These are phyloP conservation scores for Oreortyx pictus DNA, from an alignment of 2,797 vertebrate genomes.

Conservation along the genomic window DNA sequence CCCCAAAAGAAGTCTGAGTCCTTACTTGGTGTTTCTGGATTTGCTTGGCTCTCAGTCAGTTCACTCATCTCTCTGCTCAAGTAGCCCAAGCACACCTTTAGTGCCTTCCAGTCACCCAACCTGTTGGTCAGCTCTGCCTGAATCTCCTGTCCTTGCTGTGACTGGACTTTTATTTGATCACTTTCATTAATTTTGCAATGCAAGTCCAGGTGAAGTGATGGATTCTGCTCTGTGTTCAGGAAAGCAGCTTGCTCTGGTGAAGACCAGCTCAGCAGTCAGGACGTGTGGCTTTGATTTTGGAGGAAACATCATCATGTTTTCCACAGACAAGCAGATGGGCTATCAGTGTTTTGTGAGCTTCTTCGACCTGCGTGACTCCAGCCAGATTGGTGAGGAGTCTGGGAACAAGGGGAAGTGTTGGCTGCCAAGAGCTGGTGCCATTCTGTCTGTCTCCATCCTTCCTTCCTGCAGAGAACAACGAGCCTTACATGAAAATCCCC, in stretches of 20 bases:
- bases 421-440: not conserved
- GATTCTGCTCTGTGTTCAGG: slow-evolving; percentile 76
- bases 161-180: accelerated
- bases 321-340: slow-evolving; percentile 99
- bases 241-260: slow-evolving; percentile 92
- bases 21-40: accelerated
- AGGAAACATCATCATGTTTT: slow-evolving; percentile 99
- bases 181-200: not conserved
- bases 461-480: slow-evolving; percentile 87
- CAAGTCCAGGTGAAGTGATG: accelerated
- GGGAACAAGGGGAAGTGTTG: not conserved
- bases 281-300: slow-evolving; percentile 98
- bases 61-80: accelerated
- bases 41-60: not conserved
- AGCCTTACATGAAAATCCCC: slow-evolving; percentile 91
- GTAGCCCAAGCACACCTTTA: accelerated
- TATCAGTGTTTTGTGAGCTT: slow-evolving; percentile 97
- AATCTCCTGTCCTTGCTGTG: not conserved
- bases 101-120: not conserved
- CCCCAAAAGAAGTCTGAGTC: not conserved
- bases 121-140: accelerated
- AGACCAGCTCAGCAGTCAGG: slow-evolving; percentile 96
- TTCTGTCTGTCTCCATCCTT: not conserved
- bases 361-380: slow-evolving; percentile 93
- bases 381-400: slow-evolving; percentile 89